phyloP scores from a whole-genome alignment of 2,113 vertebrate species.

The Tauraco erythrolophus region DNA sequence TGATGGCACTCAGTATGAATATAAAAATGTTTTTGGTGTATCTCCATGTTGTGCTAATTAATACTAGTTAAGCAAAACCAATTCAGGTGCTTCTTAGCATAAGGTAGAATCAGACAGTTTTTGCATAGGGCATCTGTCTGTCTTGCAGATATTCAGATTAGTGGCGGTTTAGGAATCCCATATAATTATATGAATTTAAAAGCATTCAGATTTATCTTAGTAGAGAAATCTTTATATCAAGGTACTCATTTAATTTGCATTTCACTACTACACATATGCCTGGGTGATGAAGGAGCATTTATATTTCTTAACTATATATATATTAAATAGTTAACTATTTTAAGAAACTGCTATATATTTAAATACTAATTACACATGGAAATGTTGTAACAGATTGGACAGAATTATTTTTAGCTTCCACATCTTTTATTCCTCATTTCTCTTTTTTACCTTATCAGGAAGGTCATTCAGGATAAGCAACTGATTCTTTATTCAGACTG shows the following conservation, averaged over 20 bases:
- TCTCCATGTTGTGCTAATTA: background rate
- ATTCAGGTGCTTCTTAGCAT: background rate
- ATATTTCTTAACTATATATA: background rate
- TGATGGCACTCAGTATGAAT: background rate
- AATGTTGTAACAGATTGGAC: background rate
- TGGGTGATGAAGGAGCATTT: background rate
- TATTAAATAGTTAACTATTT: background rate
- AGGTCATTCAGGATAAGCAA: constrained; percentile 36
- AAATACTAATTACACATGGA: background rate
- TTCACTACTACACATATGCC: background rate
- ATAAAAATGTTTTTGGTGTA: background rate
- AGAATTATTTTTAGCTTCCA: background rate
- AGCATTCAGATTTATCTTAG: background rate
- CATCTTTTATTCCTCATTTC: background rate
- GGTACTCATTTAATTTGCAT: background rate
- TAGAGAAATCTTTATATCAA: background rate
- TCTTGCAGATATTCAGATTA: background rate
- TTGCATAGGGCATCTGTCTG: background rate
- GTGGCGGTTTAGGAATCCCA: background rate
- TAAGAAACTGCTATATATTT: background rate
- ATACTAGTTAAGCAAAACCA: background rate
- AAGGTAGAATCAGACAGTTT: background rate
- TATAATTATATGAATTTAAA: background rate
- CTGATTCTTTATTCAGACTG: constrained; percentile 33
- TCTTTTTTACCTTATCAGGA: background rate